Percentiles rank a stretch among this genome's conserved stretches.
These are phyloP conservation scores for Periophthalmus magnuspinnatus DNA, from an alignment of 2,797 vertebrate species.

Conservation along the genomic window DNA sequence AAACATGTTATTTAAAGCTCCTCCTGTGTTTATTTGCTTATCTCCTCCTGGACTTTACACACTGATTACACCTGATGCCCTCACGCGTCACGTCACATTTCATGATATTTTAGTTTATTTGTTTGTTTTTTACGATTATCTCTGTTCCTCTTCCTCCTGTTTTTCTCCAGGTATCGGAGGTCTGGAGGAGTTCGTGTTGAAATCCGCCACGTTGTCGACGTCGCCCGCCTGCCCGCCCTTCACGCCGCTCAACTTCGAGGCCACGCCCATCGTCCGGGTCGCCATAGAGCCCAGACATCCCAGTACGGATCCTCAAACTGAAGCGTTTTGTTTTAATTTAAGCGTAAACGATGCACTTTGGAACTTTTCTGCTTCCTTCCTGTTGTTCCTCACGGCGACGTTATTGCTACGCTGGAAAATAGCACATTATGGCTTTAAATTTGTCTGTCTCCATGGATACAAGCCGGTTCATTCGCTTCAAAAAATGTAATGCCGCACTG, in stretches of 20 bases:
- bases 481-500: too few relatives aligned
- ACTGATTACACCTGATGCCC: too few relatives aligned
- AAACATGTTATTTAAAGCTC: too few relatives aligned
- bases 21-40: too few relatives aligned
- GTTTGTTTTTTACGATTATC: background rate
- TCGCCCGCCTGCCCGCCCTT: conserved; percentile 89
- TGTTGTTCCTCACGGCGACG: background rate
- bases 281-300: conserved; percentile 94
- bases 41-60: too few relatives aligned
- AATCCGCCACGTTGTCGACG: conserved; percentile 91
- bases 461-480: too few relatives aligned
- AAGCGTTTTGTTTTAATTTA: background rate
- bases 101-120: too few relatives aligned
- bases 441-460: too few relatives aligned
- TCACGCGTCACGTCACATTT: too few relatives aligned
- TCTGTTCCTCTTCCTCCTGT: background rate
- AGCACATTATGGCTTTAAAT: background rate
- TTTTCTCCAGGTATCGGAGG: conserved; percentile 85
- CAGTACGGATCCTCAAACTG: conserved; percentile 68
- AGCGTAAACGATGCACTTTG: background rate
- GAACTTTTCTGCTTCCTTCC: background rate
- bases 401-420: background rate
- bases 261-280: conserved; percentile 91
- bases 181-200: conserved; percentile 88
- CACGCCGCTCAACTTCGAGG: conserved; percentile 91